A percentile compares a stretch with the other conserved stretches of the same genome.
These are phyloP conservation scores for Amphiprion ocellaris DNA, from an alignment of 2,113 vertebrate genomes.

Conservation along the genomic window DNA sequence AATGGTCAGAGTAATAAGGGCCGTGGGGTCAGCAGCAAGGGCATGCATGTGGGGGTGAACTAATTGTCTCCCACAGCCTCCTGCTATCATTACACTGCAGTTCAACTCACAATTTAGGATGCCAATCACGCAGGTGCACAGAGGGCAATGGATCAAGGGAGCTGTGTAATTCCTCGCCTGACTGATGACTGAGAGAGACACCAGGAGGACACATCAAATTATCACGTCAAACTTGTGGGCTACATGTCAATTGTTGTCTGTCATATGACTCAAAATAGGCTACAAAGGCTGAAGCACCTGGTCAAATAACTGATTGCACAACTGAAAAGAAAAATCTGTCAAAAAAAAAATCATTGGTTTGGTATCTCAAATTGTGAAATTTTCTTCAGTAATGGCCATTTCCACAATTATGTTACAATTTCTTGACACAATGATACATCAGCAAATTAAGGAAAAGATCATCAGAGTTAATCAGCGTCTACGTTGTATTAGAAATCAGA, in stretches of 20 bases:
- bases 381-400: background rate
- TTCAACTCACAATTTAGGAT: conserved; percentile 52
- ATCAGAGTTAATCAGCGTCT: background rate
- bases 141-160: conserved; percentile 73
- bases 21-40: conserved; percentile 54
- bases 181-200: conserved; percentile 56
- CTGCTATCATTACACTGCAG: conserved; percentile 47
- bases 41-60: conserved; percentile 48
- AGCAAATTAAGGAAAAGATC: background rate
- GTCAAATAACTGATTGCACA: background rate
- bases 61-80: conserved; percentile 57
- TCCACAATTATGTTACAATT: background rate
- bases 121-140: conserved; percentile 58
- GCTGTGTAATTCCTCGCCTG: conserved; percentile 61
- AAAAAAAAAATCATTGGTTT: no score
- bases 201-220: conserved; percentile 51
- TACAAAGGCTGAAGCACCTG: background rate
- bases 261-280: background rate
- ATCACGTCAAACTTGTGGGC: conserved; percentile 53
- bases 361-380: background rate
- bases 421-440: background rate
- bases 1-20: conserved; percentile 57
- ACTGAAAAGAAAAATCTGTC: no score
- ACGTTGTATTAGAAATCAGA: no score
- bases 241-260: conserved; percentile 8